Base-by-base conservation (phyloP, 2,113 vertebrate species). In the Prionailurus viverrinus region DNA sequence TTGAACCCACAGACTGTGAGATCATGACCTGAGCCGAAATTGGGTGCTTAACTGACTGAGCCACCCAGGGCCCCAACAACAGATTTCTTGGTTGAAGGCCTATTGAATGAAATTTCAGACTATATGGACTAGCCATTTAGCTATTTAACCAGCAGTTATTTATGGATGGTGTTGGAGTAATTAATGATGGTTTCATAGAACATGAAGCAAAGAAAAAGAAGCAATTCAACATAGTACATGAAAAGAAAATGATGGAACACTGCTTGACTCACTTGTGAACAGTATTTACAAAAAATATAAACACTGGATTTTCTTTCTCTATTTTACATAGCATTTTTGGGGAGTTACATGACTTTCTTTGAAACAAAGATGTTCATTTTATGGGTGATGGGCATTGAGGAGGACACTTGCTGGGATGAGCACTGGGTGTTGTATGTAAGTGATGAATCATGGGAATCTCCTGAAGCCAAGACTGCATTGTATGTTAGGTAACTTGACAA, bases 151-250 rank as follows among this genome's bases (percentile, higher is more conserved):
- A 76, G 73, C 4, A 53, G 39, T 14, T 91, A 55, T 29, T 83
- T 88, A 11, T 58, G 69, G 53, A n/a, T 6, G 29, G 21, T 39
- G 1, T 84, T 73, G 10, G 53, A 33, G 39, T 39, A 81, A 13
- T 87, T 88, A 84, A 33, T 66, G 45, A 68, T 58, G n/a, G 33
- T 93, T 91, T 41, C 51, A 21, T 61, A 74, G 65, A 63, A 39
- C 65, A 36, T 82, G 86, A 81, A 94, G 66, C 61, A 94, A 81
- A 87, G 58, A 76, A 53, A 93, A 51, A 61, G 78, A 63, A 66
- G 27, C 61, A 74, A 4, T 81, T 95, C 33, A 51, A 41, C 55
- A 79, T 12, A 61, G 29, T 48, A 73, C 29, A 93, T 69, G 66
- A 89, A 92, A 76, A 45, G 29, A 53, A 86, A 68, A 23, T 84